Conservation (phyloP, 2,888 invertebrate species). For the Phengaris alcon region DNA sequence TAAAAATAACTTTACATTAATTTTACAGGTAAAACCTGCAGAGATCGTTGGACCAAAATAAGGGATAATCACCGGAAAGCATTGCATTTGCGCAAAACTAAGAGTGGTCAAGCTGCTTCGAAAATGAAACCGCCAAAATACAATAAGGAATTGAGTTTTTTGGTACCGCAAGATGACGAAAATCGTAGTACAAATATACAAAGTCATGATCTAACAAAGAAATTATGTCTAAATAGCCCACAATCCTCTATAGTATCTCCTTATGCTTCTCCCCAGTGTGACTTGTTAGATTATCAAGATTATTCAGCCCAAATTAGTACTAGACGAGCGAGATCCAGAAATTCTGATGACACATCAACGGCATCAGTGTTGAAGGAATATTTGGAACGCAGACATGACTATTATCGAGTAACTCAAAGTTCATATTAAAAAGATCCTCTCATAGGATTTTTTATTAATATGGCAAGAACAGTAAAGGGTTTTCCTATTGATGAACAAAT, state of each 20-base stretch:
- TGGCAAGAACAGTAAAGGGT: not conserved
- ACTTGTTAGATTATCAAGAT: not conserved
- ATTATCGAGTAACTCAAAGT: not conserved
- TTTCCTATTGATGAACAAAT: not conserved
- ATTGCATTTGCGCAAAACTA: not conserved
- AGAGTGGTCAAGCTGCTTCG: not conserved
- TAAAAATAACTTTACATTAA: not conserved
- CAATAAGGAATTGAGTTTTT: not conserved
- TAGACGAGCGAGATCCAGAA: not conserved
- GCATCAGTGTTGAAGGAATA: not conserved
- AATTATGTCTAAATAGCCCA: not conserved
- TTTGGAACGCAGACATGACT: not conserved
- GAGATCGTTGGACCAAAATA: not conserved
- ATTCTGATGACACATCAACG: not conserved
- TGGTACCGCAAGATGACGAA: not conserved
- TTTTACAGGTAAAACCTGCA: not conserved
- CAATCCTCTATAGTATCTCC: not conserved
- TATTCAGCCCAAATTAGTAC: not conserved
- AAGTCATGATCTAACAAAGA: not conserved
- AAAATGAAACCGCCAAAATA: conserved; percentile 12
- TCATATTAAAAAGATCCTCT: not conserved
- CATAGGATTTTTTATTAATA: not conserved
- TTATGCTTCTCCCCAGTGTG: not conserved
- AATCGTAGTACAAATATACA: not conserved
- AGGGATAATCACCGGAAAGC: not conserved